Evolutionary conservation across 64 coral and sea anemone genomes (phyloP), one percentile per base, ranked within the genome.

Genomic region (Porites lutea): DNA sequence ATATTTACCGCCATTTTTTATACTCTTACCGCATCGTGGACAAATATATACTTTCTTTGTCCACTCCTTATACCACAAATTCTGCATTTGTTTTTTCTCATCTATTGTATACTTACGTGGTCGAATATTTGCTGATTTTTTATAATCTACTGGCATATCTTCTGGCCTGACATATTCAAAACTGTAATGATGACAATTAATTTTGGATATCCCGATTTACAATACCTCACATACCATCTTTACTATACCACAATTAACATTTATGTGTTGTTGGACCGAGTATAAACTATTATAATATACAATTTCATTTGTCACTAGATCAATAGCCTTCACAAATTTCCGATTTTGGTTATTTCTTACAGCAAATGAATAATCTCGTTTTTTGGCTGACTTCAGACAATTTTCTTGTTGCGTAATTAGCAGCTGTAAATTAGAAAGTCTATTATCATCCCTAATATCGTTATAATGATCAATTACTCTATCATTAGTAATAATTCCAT

Each of bases 131-230:
- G 52, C 6, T 3, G 65, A 20, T 68, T n/a, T 68, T 68, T 20
- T 68, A 68, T 79, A 79, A 52, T 89, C 48, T n/a, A 52, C 74
- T 13, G 74, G 75, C 27, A 89, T 3, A 3, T 89, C 87, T 45
- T 64, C 73, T 72, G 21, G 8, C 13, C 57, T 61, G 5, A 89
- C 65, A 78, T 77, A 89, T 4, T 48, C 15, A 52, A 74, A 70
- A 44, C 12, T 78, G 20, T 89, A 89, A 43, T 37, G 1, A 57
- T 14, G 3, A n/a, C 3, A 0, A 72, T 90, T 19, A 0, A 21
- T 80, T 21, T 90, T 90, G 13, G 88, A 90, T 14, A 69, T 80
- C 88, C 88, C 6, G 6, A 5, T 77, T 92, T 92, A 85, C 79
- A 83, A n/a, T 84, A 65, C 79, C 22, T 92, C 90, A 51, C 79